A percentile compares a stretch with the other conserved stretches of the same genome.
phyloP scores from a whole-genome alignment of 1,140 invertebrate species.

The Drosophila baimaii region DNA sequence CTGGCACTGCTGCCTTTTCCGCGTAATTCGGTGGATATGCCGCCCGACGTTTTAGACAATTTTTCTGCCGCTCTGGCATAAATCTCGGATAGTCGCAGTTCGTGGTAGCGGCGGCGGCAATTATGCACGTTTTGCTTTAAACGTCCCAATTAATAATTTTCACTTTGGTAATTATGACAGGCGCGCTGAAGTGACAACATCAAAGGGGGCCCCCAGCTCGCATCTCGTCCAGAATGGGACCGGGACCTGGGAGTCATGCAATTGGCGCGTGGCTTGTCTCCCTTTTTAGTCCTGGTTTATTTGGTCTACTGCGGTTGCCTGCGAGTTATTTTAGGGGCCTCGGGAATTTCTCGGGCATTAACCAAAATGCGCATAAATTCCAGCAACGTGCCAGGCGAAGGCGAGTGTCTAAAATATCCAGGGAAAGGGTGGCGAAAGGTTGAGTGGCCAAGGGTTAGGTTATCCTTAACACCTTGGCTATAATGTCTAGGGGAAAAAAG shows the following conservation, averaged over 20 bases:
- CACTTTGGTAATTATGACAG: conserved; percentile 82
- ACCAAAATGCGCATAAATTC: conserved; percentile 52
- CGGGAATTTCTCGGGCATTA: conserved; percentile 33
- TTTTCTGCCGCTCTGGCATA: conserved; percentile 74
- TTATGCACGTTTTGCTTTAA: conserved; percentile 82
- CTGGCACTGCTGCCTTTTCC: conserved; percentile 45
- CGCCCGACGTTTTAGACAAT: conserved; percentile 73
- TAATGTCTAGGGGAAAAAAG: not conserved
- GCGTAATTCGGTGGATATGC: conserved; percentile 70
- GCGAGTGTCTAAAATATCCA: not conserved
- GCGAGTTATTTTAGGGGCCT: conserved; percentile 22
- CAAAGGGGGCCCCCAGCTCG: conserved; percentile 53
- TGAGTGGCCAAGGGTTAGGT: not conserved
- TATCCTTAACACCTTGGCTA: not conserved
- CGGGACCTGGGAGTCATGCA: conserved; percentile 18
- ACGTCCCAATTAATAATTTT: conserved; percentile 82
- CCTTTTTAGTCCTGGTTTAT: conserved; percentile 21
- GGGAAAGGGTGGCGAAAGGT: too few species aligned
- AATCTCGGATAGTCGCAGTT: conserved; percentile 56
- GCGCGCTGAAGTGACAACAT: conserved; percentile 78
- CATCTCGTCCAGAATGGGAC: conserved; percentile 2
- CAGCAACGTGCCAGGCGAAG: conserved; percentile 28
- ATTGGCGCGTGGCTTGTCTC: not conserved
- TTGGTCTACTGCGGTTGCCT: conserved; percentile 20
- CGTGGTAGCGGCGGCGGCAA: conserved; percentile 37